A percentile compares a stretch with the other conserved stretches of the same genome.
Evolutionary conservation across 2,888 invertebrate species (phyloP).

Genomic region (Rotaria macrura): DNA sequence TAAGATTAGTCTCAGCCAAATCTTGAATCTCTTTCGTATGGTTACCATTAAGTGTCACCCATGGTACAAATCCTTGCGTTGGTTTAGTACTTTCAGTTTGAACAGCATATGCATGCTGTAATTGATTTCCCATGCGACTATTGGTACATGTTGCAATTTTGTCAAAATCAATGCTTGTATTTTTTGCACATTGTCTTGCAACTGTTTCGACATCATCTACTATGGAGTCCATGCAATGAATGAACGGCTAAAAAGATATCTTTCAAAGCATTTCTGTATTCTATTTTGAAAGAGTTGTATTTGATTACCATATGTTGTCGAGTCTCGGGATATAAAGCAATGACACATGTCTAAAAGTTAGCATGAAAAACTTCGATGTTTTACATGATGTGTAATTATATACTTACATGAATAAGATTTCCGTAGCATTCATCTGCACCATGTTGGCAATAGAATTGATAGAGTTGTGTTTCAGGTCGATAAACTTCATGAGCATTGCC

Average conservation of each 20-base stretch:
- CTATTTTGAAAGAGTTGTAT: no score
- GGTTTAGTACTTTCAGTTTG: conserved; percentile 42
- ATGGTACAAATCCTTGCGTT: conserved; percentile 45
- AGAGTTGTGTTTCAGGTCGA: conserved; percentile 30
- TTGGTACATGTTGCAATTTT: conserved; percentile 40
- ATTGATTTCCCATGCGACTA: conserved; percentile 39
- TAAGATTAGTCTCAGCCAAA: conserved; percentile 38
- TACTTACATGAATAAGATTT: conserved; percentile 46
- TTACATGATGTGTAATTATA: background rate
- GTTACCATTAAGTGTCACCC: conserved; percentile 46
- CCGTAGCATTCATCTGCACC: conserved; percentile 46
- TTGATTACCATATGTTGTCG: background rate
- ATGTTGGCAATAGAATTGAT: conserved; percentile 45
- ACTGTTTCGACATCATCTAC: conserved; percentile 12
- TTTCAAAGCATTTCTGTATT: no score
- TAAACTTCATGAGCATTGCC: conserved; percentile 36
- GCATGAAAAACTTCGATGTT: no score
- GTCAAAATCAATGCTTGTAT: conserved; percentile 37
- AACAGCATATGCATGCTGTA: conserved; percentile 45
- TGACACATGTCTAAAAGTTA: background rate
- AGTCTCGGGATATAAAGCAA: background rate
- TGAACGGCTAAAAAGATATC: conserved; percentile 40
- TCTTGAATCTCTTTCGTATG: conserved; percentile 41
- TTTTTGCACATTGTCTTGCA: conserved; percentile 38
- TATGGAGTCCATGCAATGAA: conserved; percentile 43